Base-by-base conservation (phyloP, 2,113 vertebrate species). In the Alouatta palliata region DNA sequence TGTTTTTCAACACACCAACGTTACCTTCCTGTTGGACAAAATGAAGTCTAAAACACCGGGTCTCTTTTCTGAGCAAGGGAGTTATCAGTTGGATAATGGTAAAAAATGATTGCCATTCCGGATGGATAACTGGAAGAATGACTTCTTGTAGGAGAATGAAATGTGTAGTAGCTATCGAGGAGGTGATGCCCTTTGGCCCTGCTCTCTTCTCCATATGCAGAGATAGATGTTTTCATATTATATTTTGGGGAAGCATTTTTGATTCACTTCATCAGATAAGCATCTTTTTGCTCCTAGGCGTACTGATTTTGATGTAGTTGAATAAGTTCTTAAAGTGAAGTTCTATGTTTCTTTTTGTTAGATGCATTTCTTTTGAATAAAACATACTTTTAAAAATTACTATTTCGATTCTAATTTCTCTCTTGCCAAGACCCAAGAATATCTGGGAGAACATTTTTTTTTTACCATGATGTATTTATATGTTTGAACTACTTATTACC, bases 291-390 rank as follows among this genome's bases (percentile, higher is more conserved):
- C 70, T 94, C 52, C 5, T 37, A 61, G 32, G 83, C 47, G 56
- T 84, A 64, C n/a, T 76, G 88, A 76, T 58, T 90, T 90, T 87
- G 61, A 66, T 27, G 8, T 66, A 82, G 47, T n/a, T 75, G 54
- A 86, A 52, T 35, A 23, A 61, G 32, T 89, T 87, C 87, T 93
- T 93, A 88, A 96, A 70, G 43, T 68, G 61, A 91, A 81, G 35
- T 91, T 80, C 56, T 85, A 25, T 45, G 54, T 61, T 35, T 66
- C 75, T 56, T 87, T 83, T 81, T n/a, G 21, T 71, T 56, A 83
- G 70, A 27, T 30, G 66, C 25, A 40, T 19, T 82, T 92, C 85
- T 92, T 76, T 92, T 82, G 82, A 93, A 77, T 91, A 90, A 97
- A 90, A 71, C 37, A 37, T 87, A 27, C 27, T 94, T 92, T 66